Conservation (phyloP, 2,888 invertebrate genomes). For the Labia minor region DNA sequence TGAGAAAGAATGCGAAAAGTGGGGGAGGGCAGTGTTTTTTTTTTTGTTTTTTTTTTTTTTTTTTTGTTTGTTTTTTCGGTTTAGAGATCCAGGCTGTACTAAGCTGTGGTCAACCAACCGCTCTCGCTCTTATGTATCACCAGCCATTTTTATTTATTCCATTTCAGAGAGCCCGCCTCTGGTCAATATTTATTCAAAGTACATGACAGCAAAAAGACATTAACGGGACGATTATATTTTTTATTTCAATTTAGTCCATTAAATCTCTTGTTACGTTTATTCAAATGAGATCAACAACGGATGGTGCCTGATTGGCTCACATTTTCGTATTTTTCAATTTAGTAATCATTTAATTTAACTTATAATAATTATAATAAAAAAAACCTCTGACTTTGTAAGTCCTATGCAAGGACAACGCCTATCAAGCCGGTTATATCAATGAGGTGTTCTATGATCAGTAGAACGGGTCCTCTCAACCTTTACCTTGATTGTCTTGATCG, state of each 20-base stretch:
- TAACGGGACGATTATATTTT: neutral
- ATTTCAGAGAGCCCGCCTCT: neutral
- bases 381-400: too few relatives aligned
- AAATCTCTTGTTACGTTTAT: neutral
- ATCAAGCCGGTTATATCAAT: too few relatives aligned
- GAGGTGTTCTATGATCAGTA: too few relatives aligned
- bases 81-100: neutral
- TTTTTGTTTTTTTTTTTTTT: neutral
- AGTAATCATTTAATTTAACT: too few relatives aligned
- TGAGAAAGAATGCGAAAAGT: neutral
- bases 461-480: too few relatives aligned
- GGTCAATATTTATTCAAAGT: neutral
- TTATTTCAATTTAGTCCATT: neutral
- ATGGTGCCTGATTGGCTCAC: too few relatives aligned
- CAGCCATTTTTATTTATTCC: neutral
- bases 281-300: too few relatives aligned
- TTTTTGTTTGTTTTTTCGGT: neutral
- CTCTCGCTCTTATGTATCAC: neutral
- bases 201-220: constrained; percentile 1
- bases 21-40: too few relatives aligned
- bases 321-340: too few relatives aligned
- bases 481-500: too few relatives aligned
- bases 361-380: too few relatives aligned
- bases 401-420: too few relatives aligned
- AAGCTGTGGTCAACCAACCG: neutral